phyloP scores from a whole-genome alignment of 2,888 invertebrate species.

The Anoplius nigerrimus region DNA sequence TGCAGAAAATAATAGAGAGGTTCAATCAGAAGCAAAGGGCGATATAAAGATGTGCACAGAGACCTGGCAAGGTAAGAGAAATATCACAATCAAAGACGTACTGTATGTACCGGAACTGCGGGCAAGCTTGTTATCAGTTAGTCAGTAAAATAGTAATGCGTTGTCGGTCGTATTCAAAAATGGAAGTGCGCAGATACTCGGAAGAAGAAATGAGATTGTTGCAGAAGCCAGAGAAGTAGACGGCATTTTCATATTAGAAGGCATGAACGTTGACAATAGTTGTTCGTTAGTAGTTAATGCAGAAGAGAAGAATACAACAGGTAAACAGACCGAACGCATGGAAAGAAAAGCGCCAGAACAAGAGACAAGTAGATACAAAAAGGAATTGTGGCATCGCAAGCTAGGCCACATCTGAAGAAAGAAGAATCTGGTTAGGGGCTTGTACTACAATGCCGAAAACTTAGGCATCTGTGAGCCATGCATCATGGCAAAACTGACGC shows the following conservation, averaged over 20 bases:
- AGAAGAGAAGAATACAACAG: too few relatives aligned
- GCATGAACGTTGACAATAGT: neutral
- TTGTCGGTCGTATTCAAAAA: neutral
- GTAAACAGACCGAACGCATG: too few relatives aligned
- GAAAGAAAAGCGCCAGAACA: neutral
- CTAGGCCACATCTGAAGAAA: too few relatives aligned
- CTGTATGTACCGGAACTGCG: neutral
- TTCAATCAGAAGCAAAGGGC: too few relatives aligned
- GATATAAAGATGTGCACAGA: too few relatives aligned
- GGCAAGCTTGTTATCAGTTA: neutral
- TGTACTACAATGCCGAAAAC: too few relatives aligned
- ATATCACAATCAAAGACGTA: neutral
- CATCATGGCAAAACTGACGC: too few relatives aligned
- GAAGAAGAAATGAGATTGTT: neutral
- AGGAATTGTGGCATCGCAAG: neutral
- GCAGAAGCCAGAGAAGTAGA: neutral
- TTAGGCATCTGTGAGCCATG: too few relatives aligned
- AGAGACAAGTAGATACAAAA: neutral
- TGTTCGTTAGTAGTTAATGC: neutral
- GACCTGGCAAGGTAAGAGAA: too few relatives aligned
- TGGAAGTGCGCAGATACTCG: neutral
- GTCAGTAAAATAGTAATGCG: neutral
- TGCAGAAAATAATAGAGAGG: too few relatives aligned
- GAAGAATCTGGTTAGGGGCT: too few relatives aligned
- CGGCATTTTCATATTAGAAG: slow-evolving; percentile 3